phyloP scores from a whole-genome alignment of 2,113 vertebrate genomes.

The Muntiacus reevesi region DNA sequence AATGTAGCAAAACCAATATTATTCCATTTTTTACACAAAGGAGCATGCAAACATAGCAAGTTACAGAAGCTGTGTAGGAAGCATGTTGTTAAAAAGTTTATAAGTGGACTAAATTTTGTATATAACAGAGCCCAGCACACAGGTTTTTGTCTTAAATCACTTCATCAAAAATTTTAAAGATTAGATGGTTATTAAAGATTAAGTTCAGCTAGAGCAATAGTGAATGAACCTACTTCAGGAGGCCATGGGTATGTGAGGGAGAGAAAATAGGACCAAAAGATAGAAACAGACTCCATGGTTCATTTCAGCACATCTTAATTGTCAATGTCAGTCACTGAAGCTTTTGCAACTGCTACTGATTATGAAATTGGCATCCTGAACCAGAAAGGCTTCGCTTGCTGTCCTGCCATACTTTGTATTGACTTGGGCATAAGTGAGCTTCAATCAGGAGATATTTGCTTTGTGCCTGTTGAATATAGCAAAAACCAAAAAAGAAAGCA shows the following conservation, averaged over 20 bases:
- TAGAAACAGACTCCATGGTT: neutral
- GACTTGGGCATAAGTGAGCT: neutral
- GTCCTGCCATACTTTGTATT: neutral
- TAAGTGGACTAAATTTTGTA: constrained; percentile 15
- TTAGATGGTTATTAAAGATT: neutral
- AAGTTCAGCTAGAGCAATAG: neutral
- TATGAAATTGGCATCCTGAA: neutral
- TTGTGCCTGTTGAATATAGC: neutral
- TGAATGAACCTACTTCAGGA: neutral
- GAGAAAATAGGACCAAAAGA: neutral
- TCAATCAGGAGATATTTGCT: neutral
- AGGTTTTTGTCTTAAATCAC: neutral
- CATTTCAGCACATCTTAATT: neutral
- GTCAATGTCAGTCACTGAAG: neutral
- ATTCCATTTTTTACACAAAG: constrained; percentile 18
- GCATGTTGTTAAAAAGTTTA: constrained; percentile 4
- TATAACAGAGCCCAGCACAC: neutral
- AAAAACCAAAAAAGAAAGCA: neutral
- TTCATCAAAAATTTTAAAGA: neutral
- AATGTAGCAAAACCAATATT: neutral
- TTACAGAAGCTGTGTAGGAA: constrained; percentile 38
- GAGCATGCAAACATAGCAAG: neutral
- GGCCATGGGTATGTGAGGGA: neutral
- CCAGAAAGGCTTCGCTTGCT: neutral
- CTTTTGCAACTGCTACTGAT: neutral